Evolutionary conservation across 1,140 invertebrate genomes (phyloP).

Genomic region (Charaxes varanes): DNA sequence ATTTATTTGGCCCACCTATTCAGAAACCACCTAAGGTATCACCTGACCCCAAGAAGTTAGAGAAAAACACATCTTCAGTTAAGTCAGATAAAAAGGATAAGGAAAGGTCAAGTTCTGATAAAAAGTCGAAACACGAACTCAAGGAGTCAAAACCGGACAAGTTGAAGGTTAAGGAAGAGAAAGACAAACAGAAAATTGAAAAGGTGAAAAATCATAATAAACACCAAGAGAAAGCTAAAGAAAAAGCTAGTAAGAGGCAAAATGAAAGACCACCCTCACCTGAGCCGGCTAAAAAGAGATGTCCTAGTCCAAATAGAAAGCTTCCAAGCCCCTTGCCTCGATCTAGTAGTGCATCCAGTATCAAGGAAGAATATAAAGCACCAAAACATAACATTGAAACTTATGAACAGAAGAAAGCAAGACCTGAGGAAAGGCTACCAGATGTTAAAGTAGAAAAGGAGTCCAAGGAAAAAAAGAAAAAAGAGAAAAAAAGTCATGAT

Average conservation of each 20-base stretch:
- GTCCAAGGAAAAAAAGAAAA: conserved; percentile 68
- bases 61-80: conserved; percentile 68
- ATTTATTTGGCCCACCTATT: conserved; percentile 87
- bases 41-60: conserved; percentile 78
- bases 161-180: conserved; percentile 75
- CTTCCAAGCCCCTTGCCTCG: conserved; percentile 56
- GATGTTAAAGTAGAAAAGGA: conserved; percentile 56
- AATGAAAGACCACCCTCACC: conserved; percentile 67
- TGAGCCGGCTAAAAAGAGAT: conserved; percentile 75
- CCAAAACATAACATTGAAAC: conserved; percentile 56
- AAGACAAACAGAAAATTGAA: conserved; percentile 77
- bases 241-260: conserved; percentile 72
- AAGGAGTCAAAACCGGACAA: conserved; percentile 74
- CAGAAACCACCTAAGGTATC: conserved; percentile 80
- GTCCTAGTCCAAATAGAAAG: conserved; percentile 73
- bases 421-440: conserved; percentile 58
- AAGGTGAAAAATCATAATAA: conserved; percentile 77
- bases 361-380: conserved; percentile 68
- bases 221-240: conserved; percentile 76
- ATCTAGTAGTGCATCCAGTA: conserved; percentile 59
- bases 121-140: conserved; percentile 76
- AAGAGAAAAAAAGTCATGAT: conserved; percentile 72
- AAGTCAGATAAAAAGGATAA: conserved; percentile 80
- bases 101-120: conserved; percentile 70
- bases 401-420: conserved; percentile 62